Conservation (phyloP, 1,140 invertebrate genomes). For the Sarcophaga peregrina region DNA sequence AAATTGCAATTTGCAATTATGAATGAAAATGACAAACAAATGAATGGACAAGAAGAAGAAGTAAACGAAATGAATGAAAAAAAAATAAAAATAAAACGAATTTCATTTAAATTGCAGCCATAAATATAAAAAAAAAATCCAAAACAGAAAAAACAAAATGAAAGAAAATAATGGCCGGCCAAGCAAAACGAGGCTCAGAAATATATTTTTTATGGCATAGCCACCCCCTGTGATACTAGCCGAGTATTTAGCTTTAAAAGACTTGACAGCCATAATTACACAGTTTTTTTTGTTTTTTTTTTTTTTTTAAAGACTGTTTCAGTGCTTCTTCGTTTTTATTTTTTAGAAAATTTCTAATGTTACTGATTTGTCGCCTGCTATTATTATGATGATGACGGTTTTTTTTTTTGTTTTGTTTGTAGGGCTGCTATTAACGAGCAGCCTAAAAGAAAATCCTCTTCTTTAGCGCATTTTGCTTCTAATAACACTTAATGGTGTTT, state of each 20-base stretch:
- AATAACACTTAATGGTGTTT: conserved; percentile 10
- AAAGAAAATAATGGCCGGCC: background rate
- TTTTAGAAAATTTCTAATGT: background rate
- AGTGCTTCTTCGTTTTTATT: background rate
- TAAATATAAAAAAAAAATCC: conserved; percentile 30
- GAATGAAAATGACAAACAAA: conserved; percentile 12
- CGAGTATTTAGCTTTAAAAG: conserved; percentile 2
- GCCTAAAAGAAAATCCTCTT: background rate
- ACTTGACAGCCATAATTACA: background rate
- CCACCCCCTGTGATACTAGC: background rate
- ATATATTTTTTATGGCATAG: background rate
- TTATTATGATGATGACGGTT: background rate
- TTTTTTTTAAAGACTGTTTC: no score
- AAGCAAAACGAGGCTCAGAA: background rate
- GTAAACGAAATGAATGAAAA: no score
- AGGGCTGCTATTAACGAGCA: background rate
- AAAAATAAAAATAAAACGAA: background rate
- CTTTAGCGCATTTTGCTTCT: no score
- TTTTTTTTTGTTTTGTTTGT: no score
- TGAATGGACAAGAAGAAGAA: no score
- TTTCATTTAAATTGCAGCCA: background rate
- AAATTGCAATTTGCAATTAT: conserved; percentile 35
- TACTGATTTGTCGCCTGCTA: conserved; percentile 19
- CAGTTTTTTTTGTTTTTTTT: no score
- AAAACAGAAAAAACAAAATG: conserved; percentile 15